phyloP scores from a whole-genome alignment of 23 tunicate genomes.

The Styela clava region DNA sequence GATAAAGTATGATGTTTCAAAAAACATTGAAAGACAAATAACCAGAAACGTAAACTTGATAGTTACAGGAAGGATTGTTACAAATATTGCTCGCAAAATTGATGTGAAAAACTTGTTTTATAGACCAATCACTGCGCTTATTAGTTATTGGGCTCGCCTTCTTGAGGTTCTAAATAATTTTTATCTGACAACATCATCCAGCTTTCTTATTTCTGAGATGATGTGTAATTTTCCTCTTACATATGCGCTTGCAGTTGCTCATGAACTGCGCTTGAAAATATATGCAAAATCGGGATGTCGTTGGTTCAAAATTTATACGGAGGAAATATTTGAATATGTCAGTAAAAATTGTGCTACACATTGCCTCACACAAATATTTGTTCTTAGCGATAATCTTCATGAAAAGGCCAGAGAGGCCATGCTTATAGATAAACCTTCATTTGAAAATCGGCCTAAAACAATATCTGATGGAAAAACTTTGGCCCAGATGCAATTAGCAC shows the following conservation, averaged over 20 bases:
- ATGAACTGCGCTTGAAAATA: neutral
- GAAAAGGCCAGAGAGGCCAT: neutral
- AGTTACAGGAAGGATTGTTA: neutral
- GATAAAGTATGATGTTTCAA: neutral
- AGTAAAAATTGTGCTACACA: neutral
- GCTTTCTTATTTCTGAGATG: too few relatives aligned
- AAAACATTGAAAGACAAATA: neutral
- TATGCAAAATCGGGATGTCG: neutral
- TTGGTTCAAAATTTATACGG: neutral
- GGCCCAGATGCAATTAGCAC: neutral
- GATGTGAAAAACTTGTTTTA: neutral
- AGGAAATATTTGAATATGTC: neutral
- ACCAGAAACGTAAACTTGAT: neutral
- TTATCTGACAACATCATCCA: neutral
- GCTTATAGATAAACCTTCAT: neutral
- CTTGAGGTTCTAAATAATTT: neutral
- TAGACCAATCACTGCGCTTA: neutral
- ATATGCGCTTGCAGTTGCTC: neutral
- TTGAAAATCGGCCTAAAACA: too few relatives aligned
- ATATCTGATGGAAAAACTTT: neutral
- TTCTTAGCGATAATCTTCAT: too few relatives aligned
- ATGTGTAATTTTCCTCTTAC: too few relatives aligned
- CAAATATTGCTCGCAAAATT: neutral
- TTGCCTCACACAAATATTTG: neutral
- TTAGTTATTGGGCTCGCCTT: neutral